Evolutionary conservation across 2,113 vertebrate species (phyloP), one percentile per base, ranked within the genome.

Genomic region (Forbesichthys papilliferus): DNA sequence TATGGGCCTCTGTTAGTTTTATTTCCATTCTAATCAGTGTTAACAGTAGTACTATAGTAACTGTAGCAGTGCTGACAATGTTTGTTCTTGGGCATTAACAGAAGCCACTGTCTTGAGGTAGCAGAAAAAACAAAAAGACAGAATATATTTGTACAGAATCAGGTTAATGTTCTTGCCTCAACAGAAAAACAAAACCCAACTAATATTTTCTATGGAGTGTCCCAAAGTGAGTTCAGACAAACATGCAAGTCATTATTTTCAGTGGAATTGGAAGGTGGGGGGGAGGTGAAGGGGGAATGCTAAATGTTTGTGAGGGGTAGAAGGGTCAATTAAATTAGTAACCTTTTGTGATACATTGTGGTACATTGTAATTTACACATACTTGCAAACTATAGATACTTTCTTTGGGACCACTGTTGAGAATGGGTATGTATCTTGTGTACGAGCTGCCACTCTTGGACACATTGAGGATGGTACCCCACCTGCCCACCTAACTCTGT

Each of bases 41-140:
- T 88, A 90, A 81, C 86, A 88, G 86, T 92, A 90, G 90, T 89
- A 86, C 78, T 90, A 27, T 27, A 83, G 88, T 92, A 92, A 87
- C 87, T 89, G 84, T 92, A 90, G 88, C 88, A 72, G 76, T 92
- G 88, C 87, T 90, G 85, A 87, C 85, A 81, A 85, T 89, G 84
- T 90, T 89, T 80, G 89, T 90, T 92, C 87, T 87, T 82, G 90
- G 90, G 89, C 90, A 91, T 92, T 92, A 92, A 83, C 82, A 85
- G 69, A 86, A 90, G 86, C 77, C 82, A 90, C 82, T 71, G 73
- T 75, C 65, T 64, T 51, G 82, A 81, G 83, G 82, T 74, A 72
- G 73, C 69, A 79, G 67, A 79, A 64, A 79, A 85, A 71, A 87
- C 33, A 78, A 74, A 84, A 36, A 71, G 61, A 77, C 54, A 60